Conservation (phyloP, 2,113 vertebrate genomes). For the Halichoerus grypus region DNA sequence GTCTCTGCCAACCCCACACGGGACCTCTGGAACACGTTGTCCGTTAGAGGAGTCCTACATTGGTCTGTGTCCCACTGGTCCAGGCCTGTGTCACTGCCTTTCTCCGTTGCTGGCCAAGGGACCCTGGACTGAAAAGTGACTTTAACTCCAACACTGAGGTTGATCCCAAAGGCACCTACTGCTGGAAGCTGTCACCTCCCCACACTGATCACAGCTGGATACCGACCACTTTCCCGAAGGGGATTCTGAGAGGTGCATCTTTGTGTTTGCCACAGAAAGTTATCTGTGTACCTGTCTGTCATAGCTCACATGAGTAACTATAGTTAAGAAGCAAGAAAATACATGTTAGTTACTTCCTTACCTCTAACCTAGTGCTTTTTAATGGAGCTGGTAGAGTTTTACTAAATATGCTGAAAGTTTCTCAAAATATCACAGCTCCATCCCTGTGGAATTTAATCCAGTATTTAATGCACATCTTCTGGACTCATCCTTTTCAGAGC, state of each 20-base stretch:
- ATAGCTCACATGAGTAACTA: neutral
- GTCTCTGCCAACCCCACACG: neutral
- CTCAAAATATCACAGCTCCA: neutral
- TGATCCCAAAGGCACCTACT: neutral
- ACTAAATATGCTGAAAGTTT: neutral
- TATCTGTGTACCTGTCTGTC: neutral
- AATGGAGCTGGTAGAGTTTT: neutral
- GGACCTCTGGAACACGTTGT: neutral
- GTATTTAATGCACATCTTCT: neutral
- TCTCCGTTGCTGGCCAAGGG: neutral
- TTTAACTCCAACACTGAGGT: neutral
- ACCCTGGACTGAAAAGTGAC: neutral
- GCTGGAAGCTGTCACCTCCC: neutral
- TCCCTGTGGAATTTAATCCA: neutral
- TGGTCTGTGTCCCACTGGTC: neutral
- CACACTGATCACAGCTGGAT: neutral
- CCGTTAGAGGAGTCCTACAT: accelerated
- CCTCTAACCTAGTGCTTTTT: neutral
- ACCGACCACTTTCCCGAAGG: neutral
- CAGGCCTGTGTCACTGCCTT: neutral
- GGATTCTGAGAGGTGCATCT: neutral
- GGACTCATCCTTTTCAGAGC: neutral
- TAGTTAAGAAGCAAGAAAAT: neutral
- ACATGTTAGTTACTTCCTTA: neutral
- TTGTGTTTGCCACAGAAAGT: neutral